Evolutionary conservation across 2,888 invertebrate genomes (phyloP), one percentile per base, ranked within the genome.

Genomic region (Tinea pellionella): DNA sequence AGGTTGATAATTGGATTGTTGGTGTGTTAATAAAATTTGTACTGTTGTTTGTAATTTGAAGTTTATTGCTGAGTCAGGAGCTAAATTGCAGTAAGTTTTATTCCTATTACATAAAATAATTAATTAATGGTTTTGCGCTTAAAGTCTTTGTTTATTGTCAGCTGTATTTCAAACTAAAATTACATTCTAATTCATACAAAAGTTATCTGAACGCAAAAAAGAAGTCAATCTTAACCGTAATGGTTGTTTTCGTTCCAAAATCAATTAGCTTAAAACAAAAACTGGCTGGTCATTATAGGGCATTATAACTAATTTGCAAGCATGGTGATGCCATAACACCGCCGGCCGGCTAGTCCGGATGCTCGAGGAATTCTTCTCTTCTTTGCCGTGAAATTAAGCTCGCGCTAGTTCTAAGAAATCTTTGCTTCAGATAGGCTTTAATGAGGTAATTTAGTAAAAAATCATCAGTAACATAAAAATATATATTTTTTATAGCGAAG

Each of bases 281-380:
- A 24, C 11, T 9, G 37, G 9, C 1, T 37, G 9, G 37, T 37
- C 37, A 37, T 24, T 24, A 24, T 37, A 37, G 9, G 9, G 6
- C 55, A 55, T 55, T 55, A 24, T 18, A 29, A 19, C 18, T 55
- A 55, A 55, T 55, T 55, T 55, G 55, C 55, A 29, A 55, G 24
- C 6, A 55, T 47, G 47, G 2, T 24, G 8, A 18, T 55, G 29
- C 19, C 2, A 19, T 1, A 15, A 18, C 18, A 18, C 18, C 15
- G 47, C 6, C 24, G 47, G 47, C 18, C 18, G 16, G 16, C 3
- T 24, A 8, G 16, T 55, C n/a, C 55, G 55, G 55, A 24, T 29
- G 55, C 29, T 55, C 18, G 47, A n/a, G 18, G 55, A 55, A 55
- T 55, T 55, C 55, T 55, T 29, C 18, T 55, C 55, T 55, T 13